Percentiles rank a stretch among this genome's conserved stretches.
These are phyloP conservation scores for Meteorus colon DNA, from an alignment of 2,888 invertebrate genomes.

Conservation along the genomic window DNA sequence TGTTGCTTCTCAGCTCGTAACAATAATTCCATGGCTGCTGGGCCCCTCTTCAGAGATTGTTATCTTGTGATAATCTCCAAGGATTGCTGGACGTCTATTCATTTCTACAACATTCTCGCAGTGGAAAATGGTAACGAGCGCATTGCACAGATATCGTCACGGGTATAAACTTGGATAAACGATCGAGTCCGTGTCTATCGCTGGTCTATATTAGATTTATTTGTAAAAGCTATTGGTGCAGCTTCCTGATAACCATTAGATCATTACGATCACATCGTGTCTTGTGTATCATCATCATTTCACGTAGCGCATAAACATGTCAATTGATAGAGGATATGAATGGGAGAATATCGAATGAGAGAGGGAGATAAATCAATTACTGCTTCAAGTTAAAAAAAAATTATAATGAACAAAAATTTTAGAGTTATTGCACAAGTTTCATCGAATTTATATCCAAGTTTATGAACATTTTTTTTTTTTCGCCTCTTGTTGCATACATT, in stretches of 20 bases:
- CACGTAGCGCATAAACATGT: background rate
- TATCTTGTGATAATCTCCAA: constrained; percentile 45
- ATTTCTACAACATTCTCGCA: constrained; percentile 19
- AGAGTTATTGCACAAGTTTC: background rate
- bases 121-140: constrained; percentile 44
- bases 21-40: constrained; percentile 44
- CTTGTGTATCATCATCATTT: background rate
- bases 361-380: too few relatives aligned
- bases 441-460: constrained; percentile 18
- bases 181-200: constrained; percentile 25
- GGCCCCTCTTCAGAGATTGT: constrained; percentile 34
- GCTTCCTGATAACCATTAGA: constrained; percentile 4
- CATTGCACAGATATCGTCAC: constrained; percentile 28
- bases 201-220: constrained; percentile 24
- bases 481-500: background rate
- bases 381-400: background rate
- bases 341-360: too few relatives aligned
- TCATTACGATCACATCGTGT: constrained; percentile 2
- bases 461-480: background rate
- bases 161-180: constrained; percentile 39
- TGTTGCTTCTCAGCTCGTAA: constrained; percentile 43
- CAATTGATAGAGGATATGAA: background rate
- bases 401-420: background rate
- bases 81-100: constrained; percentile 41
- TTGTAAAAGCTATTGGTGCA: background rate